Evolutionary conservation across 1,140 invertebrate species (phyloP).

Genomic region (Contarinia nasturtii): DNA sequence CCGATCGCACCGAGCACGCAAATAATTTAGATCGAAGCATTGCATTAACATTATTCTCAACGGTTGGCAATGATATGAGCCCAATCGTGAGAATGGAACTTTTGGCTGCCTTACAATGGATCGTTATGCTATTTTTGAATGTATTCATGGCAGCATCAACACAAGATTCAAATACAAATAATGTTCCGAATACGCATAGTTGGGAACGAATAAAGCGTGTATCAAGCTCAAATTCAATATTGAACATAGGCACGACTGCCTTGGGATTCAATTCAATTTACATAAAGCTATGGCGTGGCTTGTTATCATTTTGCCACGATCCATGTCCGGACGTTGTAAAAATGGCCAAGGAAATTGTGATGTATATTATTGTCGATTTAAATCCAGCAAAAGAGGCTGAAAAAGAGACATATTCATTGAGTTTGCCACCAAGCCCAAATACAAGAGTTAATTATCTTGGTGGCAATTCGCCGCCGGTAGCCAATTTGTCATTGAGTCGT

Average conservation of each 20-base stretch:
- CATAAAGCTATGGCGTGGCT: constrained; percentile 65
- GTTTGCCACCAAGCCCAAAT: constrained; percentile 34
- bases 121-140: constrained; percentile 82
- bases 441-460: constrained; percentile 21
- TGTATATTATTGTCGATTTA: constrained; percentile 38
- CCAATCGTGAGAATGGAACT: constrained; percentile 71
- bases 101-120: constrained; percentile 68
- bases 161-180: constrained; percentile 7
- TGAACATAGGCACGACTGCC: constrained; percentile 20
- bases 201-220: constrained; percentile 19
- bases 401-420: constrained; percentile 17
- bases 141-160: constrained; percentile 26
- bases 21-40: constrained; percentile 85
- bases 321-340: constrained; percentile 61
- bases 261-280: constrained; percentile 52
- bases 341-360: constrained; percentile 57
- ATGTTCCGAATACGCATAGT: constrained; percentile 13
- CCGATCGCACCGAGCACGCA: constrained; percentile 74
- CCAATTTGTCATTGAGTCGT: neutral
- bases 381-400: constrained; percentile 21
- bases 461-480: neutral
- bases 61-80: constrained; percentile 63
- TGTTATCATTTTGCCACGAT: constrained; percentile 58
- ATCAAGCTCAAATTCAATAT: constrained; percentile 22
- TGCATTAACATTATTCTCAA: constrained; percentile 64